phyloP scores from a whole-genome alignment of 2,797 vertebrate species.

The Lates japonicus region DNA sequence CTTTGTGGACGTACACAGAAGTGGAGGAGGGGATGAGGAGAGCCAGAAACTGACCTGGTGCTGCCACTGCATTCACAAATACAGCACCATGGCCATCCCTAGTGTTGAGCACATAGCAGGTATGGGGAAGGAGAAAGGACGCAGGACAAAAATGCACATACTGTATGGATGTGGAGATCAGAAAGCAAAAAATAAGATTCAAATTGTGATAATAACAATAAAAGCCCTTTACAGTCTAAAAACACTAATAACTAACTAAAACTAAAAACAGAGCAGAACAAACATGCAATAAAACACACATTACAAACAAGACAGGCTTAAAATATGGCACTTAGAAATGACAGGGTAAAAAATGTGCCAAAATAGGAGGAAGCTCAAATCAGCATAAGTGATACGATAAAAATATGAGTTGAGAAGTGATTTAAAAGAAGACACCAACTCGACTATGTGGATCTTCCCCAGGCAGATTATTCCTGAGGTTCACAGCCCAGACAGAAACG shows the following conservation, averaged over 20 bases:
- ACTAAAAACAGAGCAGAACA: not conserved
- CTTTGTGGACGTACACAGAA: conserved; percentile 88
- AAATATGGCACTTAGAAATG: not conserved
- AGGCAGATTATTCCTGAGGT: not conserved
- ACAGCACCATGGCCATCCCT: conserved; percentile 94
- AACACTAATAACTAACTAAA: no score
- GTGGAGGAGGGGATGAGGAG: conserved; percentile 85
- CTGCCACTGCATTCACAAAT: conserved; percentile 92
- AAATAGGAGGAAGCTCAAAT: not conserved
- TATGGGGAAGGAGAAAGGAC: conserved; percentile 65
- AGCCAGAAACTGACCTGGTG: conserved; percentile 89
- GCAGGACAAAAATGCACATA: no score
- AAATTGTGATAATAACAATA: not conserved
- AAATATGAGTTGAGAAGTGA: not conserved
- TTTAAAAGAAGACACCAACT: not conserved
- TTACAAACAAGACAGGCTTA: not conserved
- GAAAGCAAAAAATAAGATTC: not conserved
- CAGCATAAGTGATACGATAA: not conserved
- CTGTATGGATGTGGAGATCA: not conserved
- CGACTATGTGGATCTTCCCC: not conserved
- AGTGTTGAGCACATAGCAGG: conserved; percentile 95
- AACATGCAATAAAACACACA: not conserved
- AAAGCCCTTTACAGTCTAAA: not conserved
- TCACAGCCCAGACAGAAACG: not conserved
- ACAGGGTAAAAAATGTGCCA: no score